Conservation (phyloP, 2,888 invertebrate species). For the Torymus tubicola region DNA sequence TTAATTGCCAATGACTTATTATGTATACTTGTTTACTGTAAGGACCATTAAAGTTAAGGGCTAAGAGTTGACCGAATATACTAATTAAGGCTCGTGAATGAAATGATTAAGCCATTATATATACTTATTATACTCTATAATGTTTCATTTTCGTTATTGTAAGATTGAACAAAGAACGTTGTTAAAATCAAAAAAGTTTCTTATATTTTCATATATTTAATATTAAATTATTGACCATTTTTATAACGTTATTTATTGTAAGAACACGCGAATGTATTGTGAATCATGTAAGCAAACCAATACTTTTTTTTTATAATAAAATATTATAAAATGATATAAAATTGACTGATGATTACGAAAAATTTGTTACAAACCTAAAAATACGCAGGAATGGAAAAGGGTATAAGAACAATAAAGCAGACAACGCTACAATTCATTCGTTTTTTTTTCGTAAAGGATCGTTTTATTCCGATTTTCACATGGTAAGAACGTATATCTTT, state of each 20-base stretch:
- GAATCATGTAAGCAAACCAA: conserved; percentile 3
- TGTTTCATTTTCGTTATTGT: conserved; percentile 56
- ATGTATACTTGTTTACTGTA: background rate
- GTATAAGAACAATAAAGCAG: background rate
- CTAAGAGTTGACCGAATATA: conserved; percentile 45
- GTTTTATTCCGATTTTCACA: conserved; percentile 61
- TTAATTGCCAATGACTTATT: no score
- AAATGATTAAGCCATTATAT: conserved; percentile 65
- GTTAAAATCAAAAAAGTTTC: conserved; percentile 23
- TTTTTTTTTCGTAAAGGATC: conserved; percentile 38
- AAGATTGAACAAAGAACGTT: conserved; percentile 57
- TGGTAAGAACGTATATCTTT: conserved; percentile 60
- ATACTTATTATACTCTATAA: conserved; percentile 46
- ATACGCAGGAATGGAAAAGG: background rate
- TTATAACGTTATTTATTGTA: conserved; percentile 5
- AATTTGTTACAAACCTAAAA: no score
- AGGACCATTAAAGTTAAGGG: background rate
- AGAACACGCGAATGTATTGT: background rate
- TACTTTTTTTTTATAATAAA: conserved; percentile 28
- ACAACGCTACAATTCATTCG: background rate
- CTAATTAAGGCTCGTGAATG: conserved; percentile 71
- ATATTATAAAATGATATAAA: background rate
- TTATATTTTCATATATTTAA: conserved; percentile 16
- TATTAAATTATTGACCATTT: no score
- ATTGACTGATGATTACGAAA: no score